A percentile compares a stretch with the other conserved stretches of the same genome.
phyloP scores from a whole-genome alignment of 2,888 invertebrate genomes.

The Pseudococcus viburni region DNA sequence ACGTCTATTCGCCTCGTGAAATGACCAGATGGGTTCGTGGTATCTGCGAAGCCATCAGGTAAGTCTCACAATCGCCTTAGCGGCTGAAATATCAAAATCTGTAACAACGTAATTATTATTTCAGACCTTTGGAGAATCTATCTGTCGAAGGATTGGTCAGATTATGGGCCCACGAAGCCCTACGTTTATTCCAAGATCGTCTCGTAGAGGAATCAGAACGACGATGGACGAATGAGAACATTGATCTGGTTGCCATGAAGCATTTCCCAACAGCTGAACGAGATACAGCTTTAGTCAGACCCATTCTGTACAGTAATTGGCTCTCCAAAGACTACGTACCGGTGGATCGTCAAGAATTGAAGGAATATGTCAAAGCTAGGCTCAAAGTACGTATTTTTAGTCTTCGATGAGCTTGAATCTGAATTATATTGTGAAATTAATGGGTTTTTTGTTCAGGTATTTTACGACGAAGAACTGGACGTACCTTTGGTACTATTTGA shows the following conservation, averaged over 20 bases:
- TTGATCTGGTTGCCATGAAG: conserved; percentile 91
- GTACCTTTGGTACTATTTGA: conserved; percentile 98
- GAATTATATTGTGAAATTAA: background rate
- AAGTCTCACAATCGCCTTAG: conserved; percentile 46
- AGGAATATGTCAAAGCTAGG: conserved; percentile 97
- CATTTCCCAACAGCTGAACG: conserved; percentile 93
- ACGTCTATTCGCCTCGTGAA: conserved; percentile 98
- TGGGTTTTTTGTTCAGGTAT: conserved; percentile 77
- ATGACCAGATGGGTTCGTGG: conserved; percentile 99
- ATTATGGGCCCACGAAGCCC: conserved; percentile 99
- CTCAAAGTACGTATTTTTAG: conserved; percentile 79
- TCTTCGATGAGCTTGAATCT: too few species aligned
- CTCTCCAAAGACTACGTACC: conserved; percentile 98
- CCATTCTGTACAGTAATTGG: conserved; percentile 99
- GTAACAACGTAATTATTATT: conserved; percentile 36
- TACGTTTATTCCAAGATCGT: conserved; percentile 91
- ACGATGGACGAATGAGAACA: conserved; percentile 98
- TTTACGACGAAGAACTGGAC: conserved; percentile 99
- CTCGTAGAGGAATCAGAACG: conserved; percentile 95
- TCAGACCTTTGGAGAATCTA: conserved; percentile 90
- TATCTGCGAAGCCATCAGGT: conserved; percentile 96
- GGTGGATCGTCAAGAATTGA: conserved; percentile 92
- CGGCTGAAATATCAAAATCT: background rate
- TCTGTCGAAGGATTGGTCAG: conserved; percentile 95
- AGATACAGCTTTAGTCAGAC: conserved; percentile 89